Evolutionary conservation across 2,113 vertebrate genomes (phyloP).

Genomic region (Seriola aureovittata): DNA sequence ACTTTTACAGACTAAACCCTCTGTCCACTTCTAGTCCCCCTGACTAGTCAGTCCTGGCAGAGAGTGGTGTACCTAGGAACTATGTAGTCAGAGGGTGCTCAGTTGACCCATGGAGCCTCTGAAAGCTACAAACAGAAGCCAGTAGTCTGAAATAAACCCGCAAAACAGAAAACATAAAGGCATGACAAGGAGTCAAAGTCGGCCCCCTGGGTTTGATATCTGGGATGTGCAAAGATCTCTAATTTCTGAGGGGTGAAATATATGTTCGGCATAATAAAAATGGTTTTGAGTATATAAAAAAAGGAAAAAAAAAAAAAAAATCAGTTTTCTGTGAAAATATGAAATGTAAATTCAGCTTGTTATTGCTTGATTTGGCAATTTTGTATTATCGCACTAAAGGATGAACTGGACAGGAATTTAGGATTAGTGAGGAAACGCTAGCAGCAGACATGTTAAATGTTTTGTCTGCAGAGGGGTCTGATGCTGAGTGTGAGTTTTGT

Average conservation of each 20-base stretch:
- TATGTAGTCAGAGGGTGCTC: conserved; percentile 49
- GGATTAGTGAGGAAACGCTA: conserved; percentile 54
- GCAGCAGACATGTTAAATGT: conserved; percentile 49
- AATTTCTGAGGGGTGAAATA: conserved; percentile 60
- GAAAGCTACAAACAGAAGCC: conserved; percentile 27
- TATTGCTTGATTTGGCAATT: conserved; percentile 55
- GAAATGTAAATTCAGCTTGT: conserved; percentile 69
- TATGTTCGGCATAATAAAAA: conserved; percentile 53
- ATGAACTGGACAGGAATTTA: conserved; percentile 60
- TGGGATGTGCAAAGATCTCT: conserved; percentile 81
- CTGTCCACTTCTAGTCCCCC: neutral
- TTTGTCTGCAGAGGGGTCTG: conserved; percentile 41
- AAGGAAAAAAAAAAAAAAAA: conserved; percentile 11
- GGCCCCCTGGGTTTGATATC: conserved; percentile 67
- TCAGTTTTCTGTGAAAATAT: conserved; percentile 76
- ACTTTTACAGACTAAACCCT: conserved; percentile 21
- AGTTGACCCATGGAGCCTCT: conserved; percentile 33
- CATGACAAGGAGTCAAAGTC: conserved; percentile 74
- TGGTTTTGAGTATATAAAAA: conserved; percentile 49
- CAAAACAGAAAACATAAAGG: conserved; percentile 29
- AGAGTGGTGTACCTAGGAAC: conserved; percentile 42
- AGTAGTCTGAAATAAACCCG: conserved; percentile 11
- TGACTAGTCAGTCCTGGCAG: conserved; percentile 4
- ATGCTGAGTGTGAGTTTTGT: conserved; percentile 20
- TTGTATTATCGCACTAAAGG: conserved; percentile 67